phyloP scores from a whole-genome alignment of 2,797 vertebrate species.

The Aythya fuligula region DNA sequence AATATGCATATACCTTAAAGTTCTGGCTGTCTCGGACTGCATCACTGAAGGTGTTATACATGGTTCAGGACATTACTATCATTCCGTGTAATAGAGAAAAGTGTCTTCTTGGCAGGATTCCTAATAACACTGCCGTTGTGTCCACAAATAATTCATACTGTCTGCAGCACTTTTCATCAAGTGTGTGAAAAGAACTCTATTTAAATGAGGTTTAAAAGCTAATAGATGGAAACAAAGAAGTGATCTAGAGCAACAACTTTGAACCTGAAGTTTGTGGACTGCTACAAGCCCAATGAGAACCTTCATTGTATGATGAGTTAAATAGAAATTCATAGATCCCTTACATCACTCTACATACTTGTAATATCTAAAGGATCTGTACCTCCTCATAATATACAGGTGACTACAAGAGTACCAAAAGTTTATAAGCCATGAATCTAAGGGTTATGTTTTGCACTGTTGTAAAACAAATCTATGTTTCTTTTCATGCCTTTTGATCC shows the following conservation, averaged over 20 bases:
- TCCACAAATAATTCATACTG: not conserved
- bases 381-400: not conserved
- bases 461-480: not conserved
- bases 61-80: not conserved
- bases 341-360: not conserved
- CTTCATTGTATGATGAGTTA: not conserved
- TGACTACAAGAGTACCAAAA: not conserved
- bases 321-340: not conserved
- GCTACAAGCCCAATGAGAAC: not conserved
- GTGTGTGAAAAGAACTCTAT: not conserved
- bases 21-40: not conserved
- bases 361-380: not conserved
- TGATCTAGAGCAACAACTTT: not conserved
- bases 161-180: not conserved
- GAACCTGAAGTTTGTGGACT: not conserved
- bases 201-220: not conserved
- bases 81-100: not conserved
- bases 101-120: not conserved
- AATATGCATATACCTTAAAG: not conserved
- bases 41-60: not conserved
- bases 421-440: not conserved
- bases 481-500: not conserved
- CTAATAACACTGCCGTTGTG: not conserved
- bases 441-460: not conserved
- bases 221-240: not conserved